phyloP scores from a whole-genome alignment of 2,113 vertebrate genomes.

The Odobenus rosmarus region DNA sequence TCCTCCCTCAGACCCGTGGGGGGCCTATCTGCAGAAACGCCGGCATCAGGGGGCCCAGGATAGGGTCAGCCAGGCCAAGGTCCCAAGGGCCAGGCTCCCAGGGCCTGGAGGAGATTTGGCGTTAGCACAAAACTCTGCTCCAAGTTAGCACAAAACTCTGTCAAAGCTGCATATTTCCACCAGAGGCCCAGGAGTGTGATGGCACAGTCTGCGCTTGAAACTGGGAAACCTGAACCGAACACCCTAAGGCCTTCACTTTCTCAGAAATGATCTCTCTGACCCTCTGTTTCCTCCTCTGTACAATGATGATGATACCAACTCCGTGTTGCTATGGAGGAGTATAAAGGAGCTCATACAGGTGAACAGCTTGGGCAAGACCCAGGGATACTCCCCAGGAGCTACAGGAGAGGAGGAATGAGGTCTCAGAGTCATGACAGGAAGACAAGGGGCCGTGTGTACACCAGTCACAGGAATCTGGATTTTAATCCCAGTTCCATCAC shows the following conservation, averaged over 20 bases:
- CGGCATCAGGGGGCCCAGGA: neutral
- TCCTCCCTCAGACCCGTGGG: neutral
- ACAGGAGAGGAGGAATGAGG: rapidly evolving
- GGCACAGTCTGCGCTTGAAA: neutral
- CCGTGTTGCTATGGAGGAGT: neutral
- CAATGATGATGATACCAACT: rapidly evolving
- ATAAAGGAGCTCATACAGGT: too few species aligned
- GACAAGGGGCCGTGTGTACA: rapidly evolving
- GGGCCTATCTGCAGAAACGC: neutral
- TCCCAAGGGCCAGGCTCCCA: neutral
- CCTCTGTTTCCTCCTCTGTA: neutral
- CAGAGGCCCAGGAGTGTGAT: neutral
- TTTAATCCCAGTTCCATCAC: neutral
- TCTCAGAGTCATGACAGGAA: neutral
- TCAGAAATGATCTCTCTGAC: neutral
- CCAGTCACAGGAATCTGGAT: neutral
- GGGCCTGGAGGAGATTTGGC: neutral
- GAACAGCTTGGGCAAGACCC: neutral
- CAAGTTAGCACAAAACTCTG: neutral
- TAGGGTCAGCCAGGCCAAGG: neutral
- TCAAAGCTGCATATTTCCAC: neutral
- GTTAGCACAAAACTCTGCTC: neutral
- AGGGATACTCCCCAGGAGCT: too few species aligned
- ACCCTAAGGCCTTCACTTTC: neutral
- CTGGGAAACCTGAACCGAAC: neutral